Percentiles rank a stretch among this genome's conserved stretches.
phyloP scores from a whole-genome alignment of 2,113 vertebrate genomes.

The Hippocampus mohnikei region DNA sequence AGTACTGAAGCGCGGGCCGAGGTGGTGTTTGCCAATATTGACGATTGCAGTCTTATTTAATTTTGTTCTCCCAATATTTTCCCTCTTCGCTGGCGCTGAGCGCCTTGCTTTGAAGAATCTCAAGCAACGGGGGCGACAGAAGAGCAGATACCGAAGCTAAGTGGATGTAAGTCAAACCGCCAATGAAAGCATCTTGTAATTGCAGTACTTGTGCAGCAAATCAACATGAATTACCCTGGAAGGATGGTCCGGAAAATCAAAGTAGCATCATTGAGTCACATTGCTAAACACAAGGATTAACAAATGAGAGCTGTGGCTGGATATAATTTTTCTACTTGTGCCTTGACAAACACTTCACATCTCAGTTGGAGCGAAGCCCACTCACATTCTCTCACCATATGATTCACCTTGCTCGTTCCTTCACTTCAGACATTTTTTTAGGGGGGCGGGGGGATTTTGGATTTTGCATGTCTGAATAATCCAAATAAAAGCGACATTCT shows the following conservation, averaged over 20 bases:
- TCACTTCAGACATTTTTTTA: slow-evolving; percentile 4
- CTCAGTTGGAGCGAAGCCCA: slow-evolving; percentile 19
- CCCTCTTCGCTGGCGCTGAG: slow-evolving; percentile 45
- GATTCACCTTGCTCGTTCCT: slow-evolving; percentile 27
- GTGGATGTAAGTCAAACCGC: slow-evolving; percentile 74
- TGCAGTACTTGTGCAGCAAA: slow-evolving; percentile 67
- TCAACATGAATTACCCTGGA: slow-evolving; percentile 67
- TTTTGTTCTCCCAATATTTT: slow-evolving; percentile 45
- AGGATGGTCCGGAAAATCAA: slow-evolving; percentile 52
- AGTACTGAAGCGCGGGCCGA: slow-evolving; percentile 15
- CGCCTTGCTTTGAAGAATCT: slow-evolving; percentile 64
- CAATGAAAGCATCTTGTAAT: slow-evolving; percentile 68
- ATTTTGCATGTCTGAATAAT: not conserved
- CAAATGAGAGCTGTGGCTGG: slow-evolving; percentile 31
- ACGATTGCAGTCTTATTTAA: slow-evolving; percentile 59
- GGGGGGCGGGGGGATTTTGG: too few relatives aligned
- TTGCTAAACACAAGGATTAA: slow-evolving; percentile 52
- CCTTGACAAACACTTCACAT: slow-evolving; percentile 17
- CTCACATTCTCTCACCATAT: slow-evolving; percentile 12
- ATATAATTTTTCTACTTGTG: slow-evolving; percentile 25
- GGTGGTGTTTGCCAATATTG: slow-evolving; percentile 56
- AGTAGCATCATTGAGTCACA: slow-evolving; percentile 44
- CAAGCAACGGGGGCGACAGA: slow-evolving; percentile 58
- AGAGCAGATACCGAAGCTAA: slow-evolving; percentile 65
- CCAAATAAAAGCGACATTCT: not conserved